phyloP scores from a whole-genome alignment of 2,113 vertebrate genomes.

The Phodopus roborovskii region DNA sequence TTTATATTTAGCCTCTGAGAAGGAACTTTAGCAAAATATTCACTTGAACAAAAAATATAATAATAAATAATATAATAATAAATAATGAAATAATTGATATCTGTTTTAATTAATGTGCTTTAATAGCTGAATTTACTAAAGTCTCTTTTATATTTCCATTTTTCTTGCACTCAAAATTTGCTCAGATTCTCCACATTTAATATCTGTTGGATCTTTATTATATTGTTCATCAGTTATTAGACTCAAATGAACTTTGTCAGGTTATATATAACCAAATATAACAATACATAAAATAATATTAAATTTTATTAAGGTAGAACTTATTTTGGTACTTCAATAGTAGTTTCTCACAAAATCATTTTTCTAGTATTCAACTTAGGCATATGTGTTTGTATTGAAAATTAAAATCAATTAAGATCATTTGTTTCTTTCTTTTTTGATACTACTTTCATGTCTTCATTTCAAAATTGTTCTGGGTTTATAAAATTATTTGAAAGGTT shows the following conservation, averaged over 20 bases:
- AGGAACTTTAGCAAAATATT: background rate
- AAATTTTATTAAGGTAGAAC: background rate
- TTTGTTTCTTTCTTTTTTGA: background rate
- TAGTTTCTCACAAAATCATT: background rate
- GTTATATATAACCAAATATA: background rate
- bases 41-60: background rate
- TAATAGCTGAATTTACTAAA: background rate
- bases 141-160: background rate
- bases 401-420: background rate
- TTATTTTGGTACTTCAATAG: background rate
- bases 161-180: background rate
- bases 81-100: background rate
- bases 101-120: background rate
- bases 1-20: background rate
- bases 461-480: background rate
- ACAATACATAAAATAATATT: conserved; percentile 5
- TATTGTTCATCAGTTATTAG: background rate
- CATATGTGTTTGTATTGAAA: background rate
- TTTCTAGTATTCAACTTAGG: conserved; percentile 3
- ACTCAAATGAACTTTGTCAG: background rate
- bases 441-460: conserved; percentile 32
- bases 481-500: background rate
- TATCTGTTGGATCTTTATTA: background rate
- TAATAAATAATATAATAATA: background rate
- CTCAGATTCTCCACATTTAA: conserved; percentile 3